phyloP scores from a whole-genome alignment of 2,113 vertebrate species.

The Lota lota region DNA sequence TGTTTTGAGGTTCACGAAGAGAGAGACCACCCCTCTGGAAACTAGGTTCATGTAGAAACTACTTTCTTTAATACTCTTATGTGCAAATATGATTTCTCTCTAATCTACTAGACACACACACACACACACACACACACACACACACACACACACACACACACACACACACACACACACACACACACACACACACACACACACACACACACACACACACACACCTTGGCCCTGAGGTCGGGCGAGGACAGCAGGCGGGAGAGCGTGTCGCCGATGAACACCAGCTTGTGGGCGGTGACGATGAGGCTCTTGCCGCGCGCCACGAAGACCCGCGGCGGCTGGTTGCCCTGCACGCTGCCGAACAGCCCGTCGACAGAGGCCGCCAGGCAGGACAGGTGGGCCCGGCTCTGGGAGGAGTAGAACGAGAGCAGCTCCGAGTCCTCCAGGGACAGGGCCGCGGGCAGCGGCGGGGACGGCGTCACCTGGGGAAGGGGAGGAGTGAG shows the following conservation, averaged over 20 bases:
- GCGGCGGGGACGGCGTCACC: conserved; percentile 63
- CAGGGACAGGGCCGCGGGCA: conserved; percentile 71
- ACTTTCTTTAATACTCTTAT: too few relatives aligned
- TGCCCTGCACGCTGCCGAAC: conserved; percentile 78
- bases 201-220: conserved; percentile 14
- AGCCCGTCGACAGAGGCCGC: conserved; percentile 81
- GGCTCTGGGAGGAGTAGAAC: conserved; percentile 87
- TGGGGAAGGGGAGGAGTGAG: conserved; percentile 26
- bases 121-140: too few relatives aligned
- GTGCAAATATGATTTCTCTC: too few relatives aligned
- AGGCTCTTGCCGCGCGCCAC: conserved; percentile 84
- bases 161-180: too few relatives aligned
- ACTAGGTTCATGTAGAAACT: too few relatives aligned
- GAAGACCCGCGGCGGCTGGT: conserved; percentile 82
- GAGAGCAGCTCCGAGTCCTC: conserved; percentile 84
- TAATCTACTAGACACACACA: too few relatives aligned
- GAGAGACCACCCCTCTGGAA: too few relatives aligned
- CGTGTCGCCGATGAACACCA: conserved; percentile 89
- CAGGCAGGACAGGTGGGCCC: conserved; percentile 81
- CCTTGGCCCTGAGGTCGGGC: conserved; percentile 77
- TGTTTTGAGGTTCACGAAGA: background rate
- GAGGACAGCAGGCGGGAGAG: conserved; percentile 83
- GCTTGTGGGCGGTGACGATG: conserved; percentile 86
- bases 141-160: too few relatives aligned
- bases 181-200: too few relatives aligned